Evolutionary conservation across 2,113 vertebrate species (phyloP).

Genomic region (Pteropus alecto): DNA sequence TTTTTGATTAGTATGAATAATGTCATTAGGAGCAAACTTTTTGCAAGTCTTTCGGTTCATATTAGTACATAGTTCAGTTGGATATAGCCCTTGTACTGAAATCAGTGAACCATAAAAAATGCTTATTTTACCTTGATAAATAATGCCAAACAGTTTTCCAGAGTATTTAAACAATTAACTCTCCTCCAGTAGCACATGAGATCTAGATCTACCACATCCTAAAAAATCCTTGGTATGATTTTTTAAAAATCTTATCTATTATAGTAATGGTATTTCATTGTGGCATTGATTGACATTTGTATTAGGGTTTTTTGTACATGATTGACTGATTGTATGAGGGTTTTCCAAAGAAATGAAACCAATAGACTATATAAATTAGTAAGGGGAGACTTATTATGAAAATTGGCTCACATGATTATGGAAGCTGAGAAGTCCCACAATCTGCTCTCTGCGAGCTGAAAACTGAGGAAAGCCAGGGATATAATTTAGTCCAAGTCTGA

Average conservation of each 20-base stretch:
- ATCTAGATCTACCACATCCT: background rate
- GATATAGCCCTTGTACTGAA: background rate
- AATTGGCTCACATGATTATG: background rate
- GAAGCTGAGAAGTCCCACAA: background rate
- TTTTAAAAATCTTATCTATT: too few species aligned
- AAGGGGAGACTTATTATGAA: background rate
- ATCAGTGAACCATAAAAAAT: background rate
- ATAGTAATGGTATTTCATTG: background rate
- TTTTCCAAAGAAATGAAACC: background rate
- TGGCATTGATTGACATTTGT: background rate
- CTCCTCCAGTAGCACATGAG: background rate
- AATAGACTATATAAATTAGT: too few species aligned
- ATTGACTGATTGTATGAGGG: background rate
- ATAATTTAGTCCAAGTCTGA: background rate
- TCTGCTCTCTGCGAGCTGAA: background rate
- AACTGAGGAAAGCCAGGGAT: background rate
- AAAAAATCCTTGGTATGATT: background rate
- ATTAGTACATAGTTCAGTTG: background rate
- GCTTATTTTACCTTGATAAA: background rate
- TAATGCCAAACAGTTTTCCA: background rate
- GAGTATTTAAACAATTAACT: background rate
- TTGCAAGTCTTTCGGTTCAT: background rate
- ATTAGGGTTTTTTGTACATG: background rate
- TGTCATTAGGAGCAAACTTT: background rate
- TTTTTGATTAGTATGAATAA: background rate